phyloP scores from a whole-genome alignment of 2,888 invertebrate species.

The Drosophila neonasuta region DNA sequence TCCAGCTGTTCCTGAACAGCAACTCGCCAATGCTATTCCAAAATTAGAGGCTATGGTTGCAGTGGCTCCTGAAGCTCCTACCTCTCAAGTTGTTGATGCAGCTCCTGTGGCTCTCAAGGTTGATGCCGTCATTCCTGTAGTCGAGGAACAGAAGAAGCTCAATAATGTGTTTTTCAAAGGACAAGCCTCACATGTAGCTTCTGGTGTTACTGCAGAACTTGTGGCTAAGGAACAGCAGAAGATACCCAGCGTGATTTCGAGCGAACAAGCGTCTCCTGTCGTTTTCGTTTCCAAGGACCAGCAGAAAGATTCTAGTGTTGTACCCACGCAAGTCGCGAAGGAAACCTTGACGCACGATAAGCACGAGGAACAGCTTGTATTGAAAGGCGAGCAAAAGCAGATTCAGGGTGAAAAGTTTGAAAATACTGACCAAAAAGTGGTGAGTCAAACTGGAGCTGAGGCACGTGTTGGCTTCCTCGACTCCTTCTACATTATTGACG shows the following conservation, averaged over 20 bases:
- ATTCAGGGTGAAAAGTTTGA: conserved; percentile 2
- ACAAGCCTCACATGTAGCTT: not conserved
- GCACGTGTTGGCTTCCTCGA: conserved; percentile 8
- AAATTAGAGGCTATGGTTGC: too few relatives aligned
- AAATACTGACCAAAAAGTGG: conserved; percentile 11
- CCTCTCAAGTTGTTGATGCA: not conserved
- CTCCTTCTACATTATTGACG: conserved; percentile 14
- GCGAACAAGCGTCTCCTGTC: not conserved
- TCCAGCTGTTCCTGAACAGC: too few relatives aligned
- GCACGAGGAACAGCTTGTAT: not conserved
- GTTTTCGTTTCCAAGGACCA: not conserved
- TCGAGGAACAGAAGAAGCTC: not conserved
- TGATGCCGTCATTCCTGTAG: not conserved
- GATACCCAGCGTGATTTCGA: not conserved
- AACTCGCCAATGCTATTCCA: too few relatives aligned
- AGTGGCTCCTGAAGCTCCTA: too few relatives aligned
- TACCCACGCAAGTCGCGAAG: not conserved
- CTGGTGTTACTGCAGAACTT: not conserved
- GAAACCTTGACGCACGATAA: not conserved
- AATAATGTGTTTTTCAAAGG: not conserved
- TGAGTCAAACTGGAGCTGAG: conserved; percentile 8
- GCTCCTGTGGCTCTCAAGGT: not conserved
- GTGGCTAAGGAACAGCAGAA: not conserved
- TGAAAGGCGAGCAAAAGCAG: not conserved
- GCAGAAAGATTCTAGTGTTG: not conserved